These are phyloP conservation scores for Willowsia nigromaculata DNA, from an alignment of 2,888 invertebrate genomes.

Conservation along the genomic window DNA sequence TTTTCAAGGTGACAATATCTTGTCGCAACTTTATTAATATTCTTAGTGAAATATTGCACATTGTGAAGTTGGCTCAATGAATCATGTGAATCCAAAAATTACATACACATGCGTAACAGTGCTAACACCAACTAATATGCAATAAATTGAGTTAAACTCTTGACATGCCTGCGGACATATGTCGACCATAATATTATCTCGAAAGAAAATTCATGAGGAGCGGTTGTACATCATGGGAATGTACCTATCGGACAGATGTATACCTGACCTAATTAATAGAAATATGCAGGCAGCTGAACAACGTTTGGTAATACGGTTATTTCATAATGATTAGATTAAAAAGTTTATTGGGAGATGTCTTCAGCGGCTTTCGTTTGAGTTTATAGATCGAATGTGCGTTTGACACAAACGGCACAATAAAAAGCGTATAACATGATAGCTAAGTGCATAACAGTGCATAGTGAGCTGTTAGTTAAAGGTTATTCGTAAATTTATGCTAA, in stretches of 20 bases:
- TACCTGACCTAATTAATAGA: slow-evolving; percentile 64
- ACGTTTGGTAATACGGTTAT: slow-evolving; percentile 12
- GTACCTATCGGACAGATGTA: neutral
- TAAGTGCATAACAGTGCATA: too few relatives aligned
- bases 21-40: neutral
- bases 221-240: neutral
- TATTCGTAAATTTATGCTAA: too few relatives aligned
- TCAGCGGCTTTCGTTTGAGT: too few relatives aligned
- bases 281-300: neutral
- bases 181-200: neutral
- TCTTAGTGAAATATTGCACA: slow-evolving; percentile 32
- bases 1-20: slow-evolving; percentile 58
- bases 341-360: neutral
- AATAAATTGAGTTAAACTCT: slow-evolving; percentile 57
- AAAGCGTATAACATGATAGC: too few relatives aligned
- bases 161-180: slow-evolving; percentile 38
- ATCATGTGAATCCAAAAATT: neutral
- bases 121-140: neutral
- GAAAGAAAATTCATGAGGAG: neutral
- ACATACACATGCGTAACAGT: neutral
- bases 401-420: too few relatives aligned
- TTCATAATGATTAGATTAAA: neutral
- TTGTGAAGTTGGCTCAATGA: slow-evolving; percentile 15
- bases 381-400: too few relatives aligned
- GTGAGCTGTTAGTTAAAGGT: too few relatives aligned